phyloP scores from a whole-genome alignment of 1,140 invertebrate genomes.

The Penaeus chinensis region DNA sequence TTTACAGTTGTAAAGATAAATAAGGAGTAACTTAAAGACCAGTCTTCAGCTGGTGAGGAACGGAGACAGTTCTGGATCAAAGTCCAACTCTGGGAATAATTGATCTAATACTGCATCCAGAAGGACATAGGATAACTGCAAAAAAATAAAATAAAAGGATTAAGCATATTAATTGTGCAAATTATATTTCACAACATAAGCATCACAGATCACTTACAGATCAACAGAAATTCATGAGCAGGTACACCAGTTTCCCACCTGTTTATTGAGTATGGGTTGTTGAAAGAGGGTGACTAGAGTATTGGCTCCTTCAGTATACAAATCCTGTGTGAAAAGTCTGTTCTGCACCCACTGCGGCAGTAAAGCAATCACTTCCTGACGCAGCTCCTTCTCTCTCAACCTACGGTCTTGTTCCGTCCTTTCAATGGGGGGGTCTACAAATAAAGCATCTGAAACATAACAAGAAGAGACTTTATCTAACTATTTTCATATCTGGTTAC shows the following conservation, averaged over 20 bases:
- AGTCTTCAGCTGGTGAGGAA: slow-evolving; percentile 38
- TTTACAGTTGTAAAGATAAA: not conserved
- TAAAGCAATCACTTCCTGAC: slow-evolving; percentile 36
- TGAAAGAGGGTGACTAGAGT: slow-evolving; percentile 46
- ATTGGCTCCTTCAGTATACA: slow-evolving; percentile 47
- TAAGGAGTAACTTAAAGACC: not conserved
- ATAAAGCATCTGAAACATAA: slow-evolving; percentile 36
- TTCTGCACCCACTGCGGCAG: slow-evolving; percentile 35
- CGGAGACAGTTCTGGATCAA: slow-evolving; percentile 34
- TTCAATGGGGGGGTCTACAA: slow-evolving; percentile 35
- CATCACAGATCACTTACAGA: too few species aligned
- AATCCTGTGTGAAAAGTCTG: slow-evolving; percentile 34
- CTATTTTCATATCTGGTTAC: not conserved
- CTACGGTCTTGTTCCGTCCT: slow-evolving; percentile 29
- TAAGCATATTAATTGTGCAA: too few species aligned
- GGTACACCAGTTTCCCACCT: not conserved
- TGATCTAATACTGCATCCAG: slow-evolving; percentile 70
- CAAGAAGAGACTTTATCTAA: not conserved
- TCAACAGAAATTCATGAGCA: too few species aligned
- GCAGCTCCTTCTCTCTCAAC: slow-evolving; percentile 31
- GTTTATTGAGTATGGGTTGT: slow-evolving; percentile 43
- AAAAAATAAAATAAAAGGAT: not conserved
- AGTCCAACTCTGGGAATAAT: slow-evolving; percentile 70
- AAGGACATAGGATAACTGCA: slow-evolving; percentile 70
- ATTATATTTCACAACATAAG: too few species aligned